Evolutionary conservation across 2,797 vertebrate genomes (phyloP), one percentile per base, ranked within the genome.

Genomic region (Sebastes paucispinis): DNA sequence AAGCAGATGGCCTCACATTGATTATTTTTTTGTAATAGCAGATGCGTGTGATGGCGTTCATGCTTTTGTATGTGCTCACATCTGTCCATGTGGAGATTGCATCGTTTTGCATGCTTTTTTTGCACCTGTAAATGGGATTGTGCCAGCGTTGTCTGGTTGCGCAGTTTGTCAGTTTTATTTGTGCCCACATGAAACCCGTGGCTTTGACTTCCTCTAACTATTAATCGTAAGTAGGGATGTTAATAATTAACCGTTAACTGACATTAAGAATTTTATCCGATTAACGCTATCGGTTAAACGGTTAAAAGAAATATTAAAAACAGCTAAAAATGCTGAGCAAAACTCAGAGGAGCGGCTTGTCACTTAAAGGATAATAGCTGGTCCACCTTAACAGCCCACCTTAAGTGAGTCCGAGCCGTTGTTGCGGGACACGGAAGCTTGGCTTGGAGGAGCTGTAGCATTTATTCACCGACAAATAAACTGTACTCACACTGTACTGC

Each of bases 1-100:
- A 84, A 78, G 68, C 82, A 91, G 88, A 73, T 86, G 84, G 79
- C 16, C 39, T 68, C 20, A 77, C 73, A 82, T 75, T 13, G 29
- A 62, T 79, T 18, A 24, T 73, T 68, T 12, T 54, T 76, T 22
- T 54, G 50, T 22, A 50, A 72, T 47, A 22, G 36, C 39, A 79
- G 81, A 77, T 81, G 73, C 22, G 14, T 67, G 20, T 74, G 60
- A 50, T 9, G 3, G 55, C 50, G 22, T 59, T 71, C 29, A 29
- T 64, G 39, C 29, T 60, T 74, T 66, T 70, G 36, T 77, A 47
- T 80, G 62, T 60, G 25, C 63, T 66, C 66, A 83, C 75, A 88
- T 87, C 69, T 77, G 81, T 81, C 50, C 54, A 29, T 72, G 20
- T 34, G n/a, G 55, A 20, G 13, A 72, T 47, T 57, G 18, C 73